Evolutionary conservation across 1,140 invertebrate species (phyloP).

Genomic region (Zaprionus gabonicus): DNA sequence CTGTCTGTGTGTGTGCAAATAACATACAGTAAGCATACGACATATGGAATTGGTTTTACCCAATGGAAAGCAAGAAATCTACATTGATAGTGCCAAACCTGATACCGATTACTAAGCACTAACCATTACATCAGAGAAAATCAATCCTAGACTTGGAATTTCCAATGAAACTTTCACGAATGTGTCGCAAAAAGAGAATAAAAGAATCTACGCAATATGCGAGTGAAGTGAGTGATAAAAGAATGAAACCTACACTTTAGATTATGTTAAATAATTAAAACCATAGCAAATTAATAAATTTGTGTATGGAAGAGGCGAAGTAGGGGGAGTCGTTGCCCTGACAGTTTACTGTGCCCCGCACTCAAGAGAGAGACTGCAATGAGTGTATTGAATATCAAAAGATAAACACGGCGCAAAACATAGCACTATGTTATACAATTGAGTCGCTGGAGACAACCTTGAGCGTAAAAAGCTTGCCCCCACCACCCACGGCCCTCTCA

Average conservation of each 20-base stretch:
- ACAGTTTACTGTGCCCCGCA: constrained; percentile 26
- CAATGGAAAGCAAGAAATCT: not conserved
- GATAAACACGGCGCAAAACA: constrained; percentile 59
- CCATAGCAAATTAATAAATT: not conserved
- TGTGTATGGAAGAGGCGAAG: not conserved
- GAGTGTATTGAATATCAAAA: constrained; percentile 64
- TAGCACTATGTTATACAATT: constrained; percentile 65
- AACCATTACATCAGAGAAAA: not conserved
- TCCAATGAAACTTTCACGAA: not conserved
- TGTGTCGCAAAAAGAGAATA: not conserved
- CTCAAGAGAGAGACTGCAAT: constrained; percentile 19
- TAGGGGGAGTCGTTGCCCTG: not conserved
- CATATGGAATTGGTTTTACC: not conserved
- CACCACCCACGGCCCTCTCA: constrained; percentile 28
- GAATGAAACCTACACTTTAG: not conserved
- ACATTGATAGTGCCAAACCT: not conserved
- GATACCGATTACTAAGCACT: constrained; percentile 1
- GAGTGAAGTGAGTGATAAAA: not conserved
- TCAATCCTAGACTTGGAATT: not conserved
- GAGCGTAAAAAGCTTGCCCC: constrained; percentile 21
- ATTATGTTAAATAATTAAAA: not conserved
- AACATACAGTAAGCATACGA: constrained; percentile 20
- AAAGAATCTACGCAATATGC: no score
- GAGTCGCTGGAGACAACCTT: constrained; percentile 53
- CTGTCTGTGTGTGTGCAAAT: constrained; percentile 24